phyloP scores from a whole-genome alignment of 1,140 invertebrate genomes.

The Aethina tumida region DNA sequence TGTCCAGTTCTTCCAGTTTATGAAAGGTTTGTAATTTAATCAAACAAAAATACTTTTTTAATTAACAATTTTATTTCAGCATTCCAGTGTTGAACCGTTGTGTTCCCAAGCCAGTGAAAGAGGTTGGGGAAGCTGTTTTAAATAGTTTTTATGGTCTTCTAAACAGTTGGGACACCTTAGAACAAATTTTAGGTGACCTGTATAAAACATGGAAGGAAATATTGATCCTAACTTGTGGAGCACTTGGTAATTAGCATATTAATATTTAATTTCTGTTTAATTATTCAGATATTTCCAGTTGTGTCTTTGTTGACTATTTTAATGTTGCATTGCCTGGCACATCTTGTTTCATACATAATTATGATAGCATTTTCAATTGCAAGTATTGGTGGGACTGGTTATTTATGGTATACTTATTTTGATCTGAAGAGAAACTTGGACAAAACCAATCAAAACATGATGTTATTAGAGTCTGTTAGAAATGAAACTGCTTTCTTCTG shows the following conservation, averaged over 20 bases:
- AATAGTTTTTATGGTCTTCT: slow-evolving; percentile 68
- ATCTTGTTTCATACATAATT: slow-evolving; percentile 77
- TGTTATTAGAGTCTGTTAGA: slow-evolving; percentile 56
- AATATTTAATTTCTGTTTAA: slow-evolving; percentile 9
- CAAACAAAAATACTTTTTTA: neutral
- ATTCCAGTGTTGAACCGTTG: slow-evolving; percentile 78
- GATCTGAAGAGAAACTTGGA: slow-evolving; percentile 64
- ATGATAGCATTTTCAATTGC: slow-evolving; percentile 67
- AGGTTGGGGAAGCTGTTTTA: slow-evolving; percentile 49
- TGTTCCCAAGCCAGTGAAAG: slow-evolving; percentile 59
- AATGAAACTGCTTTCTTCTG: slow-evolving; percentile 78
- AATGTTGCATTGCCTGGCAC: slow-evolving; percentile 73
- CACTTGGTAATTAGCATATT: slow-evolving; percentile 55
- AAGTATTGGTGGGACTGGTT: slow-evolving; percentile 62
- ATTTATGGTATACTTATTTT: slow-evolving; percentile 84
- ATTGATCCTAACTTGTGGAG: slow-evolving; percentile 66
- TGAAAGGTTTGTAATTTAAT: slow-evolving; percentile 39
- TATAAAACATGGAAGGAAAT: slow-evolving; percentile 81
- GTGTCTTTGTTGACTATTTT: slow-evolving; percentile 74
- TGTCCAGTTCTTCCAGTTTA: slow-evolving; percentile 65
- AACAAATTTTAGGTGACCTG: slow-evolving; percentile 79
- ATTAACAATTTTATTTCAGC: slow-evolving; percentile 35
- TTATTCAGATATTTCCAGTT: slow-evolving; percentile 45
- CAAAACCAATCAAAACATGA: slow-evolving; percentile 42
- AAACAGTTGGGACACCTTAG: slow-evolving; percentile 78